These are phyloP conservation scores for Allophyes oxyacanthae DNA, from an alignment of 2,888 invertebrate species.

Conservation along the genomic window DNA sequence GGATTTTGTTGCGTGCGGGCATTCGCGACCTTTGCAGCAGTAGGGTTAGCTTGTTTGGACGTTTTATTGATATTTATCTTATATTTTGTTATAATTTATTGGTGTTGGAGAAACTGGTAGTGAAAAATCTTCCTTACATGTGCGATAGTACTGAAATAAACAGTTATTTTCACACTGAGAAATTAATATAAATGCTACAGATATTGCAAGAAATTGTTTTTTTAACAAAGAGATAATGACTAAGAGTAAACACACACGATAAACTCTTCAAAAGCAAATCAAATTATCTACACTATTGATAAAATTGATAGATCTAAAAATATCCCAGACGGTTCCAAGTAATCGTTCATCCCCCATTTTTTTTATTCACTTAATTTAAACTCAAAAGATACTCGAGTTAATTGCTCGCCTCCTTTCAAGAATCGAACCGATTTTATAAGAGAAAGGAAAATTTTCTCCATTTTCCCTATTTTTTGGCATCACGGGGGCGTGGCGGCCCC, in stretches of 20 bases:
- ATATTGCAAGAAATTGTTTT: no score
- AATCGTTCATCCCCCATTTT: slow-evolving; percentile 56
- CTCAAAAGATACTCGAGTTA: slow-evolving; percentile 89
- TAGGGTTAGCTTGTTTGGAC: slow-evolving; percentile 74
- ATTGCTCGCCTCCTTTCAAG: slow-evolving; percentile 84
- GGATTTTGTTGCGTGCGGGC: slow-evolving; percentile 75
- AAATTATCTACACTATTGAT: slow-evolving; percentile 14
- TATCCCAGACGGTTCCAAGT: slow-evolving; percentile 61
- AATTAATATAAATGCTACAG: no score
- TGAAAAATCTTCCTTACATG: slow-evolving; percentile 21
- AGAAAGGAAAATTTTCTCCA: slow-evolving; percentile 81
- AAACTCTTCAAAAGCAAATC: slow-evolving; percentile 12
- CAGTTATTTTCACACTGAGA: neutral
- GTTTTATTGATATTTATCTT: slow-evolving; percentile 55
- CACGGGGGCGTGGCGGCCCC: slow-evolving; percentile 68
- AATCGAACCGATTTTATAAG: slow-evolving; percentile 81
- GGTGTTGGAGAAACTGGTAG: slow-evolving; percentile 8
- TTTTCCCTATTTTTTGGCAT: slow-evolving; percentile 87
- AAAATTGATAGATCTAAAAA: slow-evolving; percentile 41
- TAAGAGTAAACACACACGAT: neutral
- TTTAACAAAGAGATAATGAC: neutral
- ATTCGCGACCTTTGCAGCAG: slow-evolving; percentile 75
- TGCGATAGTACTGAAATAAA: slow-evolving; percentile 8
- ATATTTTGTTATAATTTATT: slow-evolving; percentile 49
- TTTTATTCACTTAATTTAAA: slow-evolving; percentile 89